phyloP scores from a whole-genome alignment of 2,113 vertebrate genomes.

The Cairina moschata region DNA sequence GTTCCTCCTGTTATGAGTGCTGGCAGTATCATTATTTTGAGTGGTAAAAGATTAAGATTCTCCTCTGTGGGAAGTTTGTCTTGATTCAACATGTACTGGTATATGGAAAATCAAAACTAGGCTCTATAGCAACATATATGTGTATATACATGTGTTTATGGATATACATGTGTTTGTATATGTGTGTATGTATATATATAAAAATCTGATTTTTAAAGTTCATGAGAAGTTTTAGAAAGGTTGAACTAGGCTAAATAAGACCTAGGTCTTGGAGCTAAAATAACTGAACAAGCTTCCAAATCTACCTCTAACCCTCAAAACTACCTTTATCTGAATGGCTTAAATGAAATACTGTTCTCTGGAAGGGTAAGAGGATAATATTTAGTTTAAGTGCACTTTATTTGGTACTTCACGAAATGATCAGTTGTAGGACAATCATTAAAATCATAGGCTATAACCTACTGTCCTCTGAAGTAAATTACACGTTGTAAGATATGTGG shows the following conservation, averaged over 20 bases:
- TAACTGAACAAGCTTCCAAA: background rate
- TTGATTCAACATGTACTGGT: background rate
- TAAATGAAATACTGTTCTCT: background rate
- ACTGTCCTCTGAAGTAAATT: constrained; percentile 63
- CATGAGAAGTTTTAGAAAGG: background rate
- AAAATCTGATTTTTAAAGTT: background rate
- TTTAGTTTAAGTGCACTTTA: constrained; percentile 46
- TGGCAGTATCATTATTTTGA: background rate
- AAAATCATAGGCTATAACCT: constrained; percentile 65
- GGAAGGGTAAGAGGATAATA: background rate
- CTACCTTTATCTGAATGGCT: background rate
- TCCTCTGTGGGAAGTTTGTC: background rate
- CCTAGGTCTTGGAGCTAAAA: background rate
- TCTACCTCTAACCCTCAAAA: background rate
- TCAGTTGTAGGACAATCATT: constrained; percentile 64
- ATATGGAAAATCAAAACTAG: background rate
- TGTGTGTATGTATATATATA: background rate
- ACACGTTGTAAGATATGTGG: background rate
- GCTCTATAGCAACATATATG: background rate
- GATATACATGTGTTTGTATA: too few species aligned
- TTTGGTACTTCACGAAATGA: constrained; percentile 65
- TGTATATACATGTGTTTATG: too few species aligned
- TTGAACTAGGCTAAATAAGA: background rate
- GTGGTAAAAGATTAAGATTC: background rate
- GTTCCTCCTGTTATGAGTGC: background rate